Evolutionary conservation across 2,797 vertebrate species (phyloP), one percentile per base, ranked within the genome.

Genomic region (Limnodromus scolopaceus): DNA sequence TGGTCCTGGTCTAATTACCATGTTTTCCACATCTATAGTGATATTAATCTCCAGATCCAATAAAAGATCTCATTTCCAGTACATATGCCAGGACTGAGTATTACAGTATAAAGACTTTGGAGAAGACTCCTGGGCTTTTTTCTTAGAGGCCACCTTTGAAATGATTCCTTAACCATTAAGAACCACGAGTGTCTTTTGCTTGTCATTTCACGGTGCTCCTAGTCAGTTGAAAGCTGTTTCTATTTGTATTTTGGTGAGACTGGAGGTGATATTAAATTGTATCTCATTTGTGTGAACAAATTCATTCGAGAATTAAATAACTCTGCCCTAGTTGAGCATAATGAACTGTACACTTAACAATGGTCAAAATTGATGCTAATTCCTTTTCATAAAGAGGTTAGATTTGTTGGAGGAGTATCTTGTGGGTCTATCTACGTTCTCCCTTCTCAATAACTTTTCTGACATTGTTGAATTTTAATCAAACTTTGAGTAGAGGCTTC

Each of bases 51-150:
- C 39, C 18, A 36, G 16, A 76, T 49, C 36, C 20, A 90, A 48
- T 27, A 51, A 65, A 41, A 71, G 28, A 39, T n/a, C 20, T 65
- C 3, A 9, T 65, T 78, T 78, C 41, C n/a, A 34, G 38, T 61
- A 4, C 3, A 1, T 61, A 2, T 48, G 19, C 14, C 0, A 3
- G 41, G 19, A 36, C 13, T 46, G 60, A n/a, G 36, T 30, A 12
- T 82, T 66, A 11, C 3, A 12, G 12, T 9, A 1, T 39, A 34
- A 54, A 79, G 45, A 25, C 27, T 74, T 66, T 36, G 55, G 36
- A 58, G 60, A 70, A 76, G 30, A 36, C 17, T 61, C 24, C 10
- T 46, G 71, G 43, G 39, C 32, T 3, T 58, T 83, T 85, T 69
- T n/a, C 45, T 74, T 70, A 36, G 30, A 69, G 32, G 18, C 13